Evolutionary conservation across 2,113 vertebrate species (phyloP).

Genomic region (Tragulus kanchil): DNA sequence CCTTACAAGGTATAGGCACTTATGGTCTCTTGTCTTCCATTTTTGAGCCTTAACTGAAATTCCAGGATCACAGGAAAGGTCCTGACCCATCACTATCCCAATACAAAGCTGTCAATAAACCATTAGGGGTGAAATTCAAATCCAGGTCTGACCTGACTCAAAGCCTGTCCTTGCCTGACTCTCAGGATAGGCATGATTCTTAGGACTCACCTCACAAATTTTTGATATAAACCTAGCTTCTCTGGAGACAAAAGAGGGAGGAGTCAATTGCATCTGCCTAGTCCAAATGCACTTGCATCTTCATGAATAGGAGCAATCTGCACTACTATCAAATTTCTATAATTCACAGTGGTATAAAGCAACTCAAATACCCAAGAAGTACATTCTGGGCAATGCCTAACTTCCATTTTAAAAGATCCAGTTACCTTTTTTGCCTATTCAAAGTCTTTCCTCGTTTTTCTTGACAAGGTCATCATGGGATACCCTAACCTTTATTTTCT

Average conservation of each 20-base stretch:
- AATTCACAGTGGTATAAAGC: background rate
- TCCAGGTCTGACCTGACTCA: background rate
- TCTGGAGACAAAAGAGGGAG: background rate
- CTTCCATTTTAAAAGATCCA: slow-evolving; percentile 1
- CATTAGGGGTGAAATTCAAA: background rate
- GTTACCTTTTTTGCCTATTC: background rate
- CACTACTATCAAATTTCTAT: background rate
- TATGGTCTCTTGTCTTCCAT: background rate
- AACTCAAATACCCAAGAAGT: background rate
- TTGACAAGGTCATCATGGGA: background rate
- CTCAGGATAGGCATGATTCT: background rate
- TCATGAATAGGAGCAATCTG: background rate
- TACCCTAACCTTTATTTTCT: background rate
- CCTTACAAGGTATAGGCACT: background rate
- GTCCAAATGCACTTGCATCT: background rate
- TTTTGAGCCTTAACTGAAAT: slow-evolving; percentile 25
- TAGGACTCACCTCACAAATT: background rate
- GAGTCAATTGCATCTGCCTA: background rate
- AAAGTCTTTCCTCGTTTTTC: background rate
- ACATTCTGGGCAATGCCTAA: background rate
- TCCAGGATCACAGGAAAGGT: background rate
- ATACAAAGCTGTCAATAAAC: background rate
- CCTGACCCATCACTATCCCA: background rate
- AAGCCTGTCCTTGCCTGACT: background rate
- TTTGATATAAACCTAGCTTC: too few species aligned